Evolutionary conservation across 2,797 vertebrate genomes (phyloP).

Genomic region (Poeciliopsis paucimaculata): DNA sequence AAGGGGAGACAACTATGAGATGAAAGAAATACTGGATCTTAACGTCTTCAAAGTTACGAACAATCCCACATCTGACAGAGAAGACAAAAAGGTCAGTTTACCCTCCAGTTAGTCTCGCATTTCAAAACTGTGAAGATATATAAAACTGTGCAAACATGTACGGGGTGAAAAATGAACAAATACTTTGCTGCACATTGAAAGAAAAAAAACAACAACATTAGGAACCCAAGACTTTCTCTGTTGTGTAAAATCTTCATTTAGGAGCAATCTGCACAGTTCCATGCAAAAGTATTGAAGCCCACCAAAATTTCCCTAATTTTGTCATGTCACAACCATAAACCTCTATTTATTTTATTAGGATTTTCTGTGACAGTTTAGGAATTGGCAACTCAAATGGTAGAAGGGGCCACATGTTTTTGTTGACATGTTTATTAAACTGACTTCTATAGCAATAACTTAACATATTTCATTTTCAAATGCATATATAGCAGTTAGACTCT

Average conservation of each 20-base stretch:
- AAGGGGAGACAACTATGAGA: constrained; percentile 94
- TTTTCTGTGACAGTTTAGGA: background rate
- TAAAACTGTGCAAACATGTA: background rate
- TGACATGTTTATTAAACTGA: background rate
- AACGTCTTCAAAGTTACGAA: constrained; percentile 92
- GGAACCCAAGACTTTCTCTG: constrained; percentile 3
- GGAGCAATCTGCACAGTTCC: background rate
- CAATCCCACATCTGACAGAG: constrained; percentile 90
- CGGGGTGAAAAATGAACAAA: constrained; percentile 6
- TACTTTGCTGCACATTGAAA: constrained; percentile 23
- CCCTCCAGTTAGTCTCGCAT: background rate
- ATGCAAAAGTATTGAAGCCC: background rate
- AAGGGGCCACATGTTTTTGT: background rate
- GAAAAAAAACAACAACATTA: constrained; percentile 6
- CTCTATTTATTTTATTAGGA: too few relatives aligned
- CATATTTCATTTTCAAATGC: background rate
- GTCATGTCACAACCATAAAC: background rate
- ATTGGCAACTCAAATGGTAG: background rate
- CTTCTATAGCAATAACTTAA: background rate
- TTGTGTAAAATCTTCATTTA: background rate
- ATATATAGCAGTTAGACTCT: background rate
- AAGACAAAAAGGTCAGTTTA: constrained; percentile 90
- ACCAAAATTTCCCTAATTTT: background rate
- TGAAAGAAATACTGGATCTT: constrained; percentile 95
- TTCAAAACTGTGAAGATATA: background rate